Percentiles rank a stretch among this genome's conserved stretches.
Conservation (phyloP, 2,797 vertebrate species). For the Peromyscus melanophrys region DNA sequence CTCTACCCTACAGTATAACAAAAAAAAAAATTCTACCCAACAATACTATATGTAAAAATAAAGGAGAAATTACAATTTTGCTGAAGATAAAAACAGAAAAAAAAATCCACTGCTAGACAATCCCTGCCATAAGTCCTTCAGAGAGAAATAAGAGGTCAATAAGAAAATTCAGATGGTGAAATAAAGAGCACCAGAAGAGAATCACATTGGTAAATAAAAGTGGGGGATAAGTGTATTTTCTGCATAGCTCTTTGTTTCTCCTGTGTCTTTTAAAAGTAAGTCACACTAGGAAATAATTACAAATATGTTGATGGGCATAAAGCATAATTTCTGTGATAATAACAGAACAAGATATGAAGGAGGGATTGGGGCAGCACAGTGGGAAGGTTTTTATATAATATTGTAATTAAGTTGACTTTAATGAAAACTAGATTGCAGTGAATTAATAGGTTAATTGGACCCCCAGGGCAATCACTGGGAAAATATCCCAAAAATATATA, state of each 20-base stretch:
- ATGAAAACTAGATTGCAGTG: slow-evolving; percentile 16
- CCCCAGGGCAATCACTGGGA: neutral
- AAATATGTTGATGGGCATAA: neutral
- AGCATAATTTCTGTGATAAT: neutral
- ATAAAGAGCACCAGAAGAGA: neutral
- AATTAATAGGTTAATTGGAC: slow-evolving; percentile 35
- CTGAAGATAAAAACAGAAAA: neutral
- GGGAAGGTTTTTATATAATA: neutral
- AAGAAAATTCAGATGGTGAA: neutral
- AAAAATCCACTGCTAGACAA: neutral
- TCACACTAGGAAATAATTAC: neutral
- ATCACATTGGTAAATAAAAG: neutral
- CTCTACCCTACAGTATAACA: neutral
- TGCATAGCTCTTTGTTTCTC: neutral
- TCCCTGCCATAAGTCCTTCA: neutral
- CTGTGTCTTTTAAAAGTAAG: neutral
- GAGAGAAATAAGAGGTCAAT: neutral
- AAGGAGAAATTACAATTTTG: slow-evolving; percentile 12
- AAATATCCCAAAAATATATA: slow-evolving; percentile 17
- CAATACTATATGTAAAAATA: neutral
- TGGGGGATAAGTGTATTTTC: neutral
- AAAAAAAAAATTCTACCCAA: neutral
- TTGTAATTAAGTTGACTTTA: neutral
- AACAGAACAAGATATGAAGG: neutral
- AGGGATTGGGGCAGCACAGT: neutral